Percentiles rank a stretch among this genome's conserved stretches.
phyloP scores from a whole-genome alignment of 1,140 invertebrate species.

The Battus philenor region DNA sequence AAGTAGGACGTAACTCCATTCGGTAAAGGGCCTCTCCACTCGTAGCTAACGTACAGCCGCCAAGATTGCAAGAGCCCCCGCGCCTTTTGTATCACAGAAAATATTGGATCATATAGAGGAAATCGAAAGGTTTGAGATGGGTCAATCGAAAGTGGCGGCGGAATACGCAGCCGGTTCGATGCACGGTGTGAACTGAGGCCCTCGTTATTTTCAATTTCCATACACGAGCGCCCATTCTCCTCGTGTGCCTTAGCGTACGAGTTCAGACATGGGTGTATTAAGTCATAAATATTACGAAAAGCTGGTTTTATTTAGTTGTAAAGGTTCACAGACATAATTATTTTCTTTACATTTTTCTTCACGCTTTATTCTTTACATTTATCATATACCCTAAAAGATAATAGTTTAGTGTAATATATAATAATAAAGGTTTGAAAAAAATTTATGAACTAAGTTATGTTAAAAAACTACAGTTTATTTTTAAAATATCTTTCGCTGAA shows the following conservation, averaged over 20 bases:
- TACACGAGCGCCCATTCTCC: conserved; percentile 55
- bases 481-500: too few species aligned
- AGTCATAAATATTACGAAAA: conserved; percentile 64
- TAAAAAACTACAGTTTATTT: too few species aligned
- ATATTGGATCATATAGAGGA: conserved; percentile 46
- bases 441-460: too few species aligned
- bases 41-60: conserved; percentile 46
- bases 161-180: conserved; percentile 53
- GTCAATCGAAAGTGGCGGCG: conserved; percentile 51
- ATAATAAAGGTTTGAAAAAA: too few species aligned
- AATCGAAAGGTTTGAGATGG: conserved; percentile 37
- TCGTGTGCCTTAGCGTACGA: conserved; percentile 57
- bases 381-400: too few species aligned
- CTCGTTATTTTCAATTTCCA: conserved; percentile 74
- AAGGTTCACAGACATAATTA: too few species aligned
- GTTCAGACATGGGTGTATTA: conserved; percentile 63
- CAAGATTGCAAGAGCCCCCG: conserved; percentile 47
- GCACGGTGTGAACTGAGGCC: conserved; percentile 59
- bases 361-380: too few species aligned
- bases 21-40: conserved; percentile 66
- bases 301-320: too few species aligned
- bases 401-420: too few species aligned
- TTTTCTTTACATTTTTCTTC: too few species aligned
- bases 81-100: conserved; percentile 40
- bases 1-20: conserved; percentile 72